These are phyloP conservation scores for Characodon lateralis DNA, from an alignment of 2,797 vertebrate genomes.

Conservation along the genomic window DNA sequence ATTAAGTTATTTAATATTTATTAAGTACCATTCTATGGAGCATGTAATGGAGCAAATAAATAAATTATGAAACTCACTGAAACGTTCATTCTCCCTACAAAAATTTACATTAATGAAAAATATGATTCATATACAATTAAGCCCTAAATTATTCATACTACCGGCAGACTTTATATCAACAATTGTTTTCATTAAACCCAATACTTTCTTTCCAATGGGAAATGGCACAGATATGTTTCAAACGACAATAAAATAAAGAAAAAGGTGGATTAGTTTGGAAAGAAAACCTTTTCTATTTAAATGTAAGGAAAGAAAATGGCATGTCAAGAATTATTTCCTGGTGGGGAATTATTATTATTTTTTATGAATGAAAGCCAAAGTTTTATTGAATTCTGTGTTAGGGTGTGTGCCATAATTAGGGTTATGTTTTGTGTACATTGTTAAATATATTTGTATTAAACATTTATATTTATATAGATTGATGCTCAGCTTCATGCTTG, in stretches of 20 bases:
- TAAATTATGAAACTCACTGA: background rate
- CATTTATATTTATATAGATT: background rate
- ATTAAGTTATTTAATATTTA: background rate
- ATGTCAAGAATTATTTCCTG: background rate
- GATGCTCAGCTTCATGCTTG: background rate
- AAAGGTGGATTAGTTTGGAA: background rate
- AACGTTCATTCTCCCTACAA: background rate
- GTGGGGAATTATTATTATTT: too few species aligned
- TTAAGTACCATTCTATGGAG: background rate
- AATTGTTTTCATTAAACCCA: background rate
- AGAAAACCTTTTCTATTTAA: background rate
- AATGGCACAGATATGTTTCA: background rate
- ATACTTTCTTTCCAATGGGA: background rate
- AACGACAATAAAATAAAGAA: background rate
- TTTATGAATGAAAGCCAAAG: too few species aligned
- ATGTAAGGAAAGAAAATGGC: background rate
- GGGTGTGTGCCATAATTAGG: too few species aligned
- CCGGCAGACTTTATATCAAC: background rate
- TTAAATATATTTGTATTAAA: background rate
- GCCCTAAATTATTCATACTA: background rate
- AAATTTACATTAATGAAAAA: background rate
- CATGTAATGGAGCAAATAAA: background rate
- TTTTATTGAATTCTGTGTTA: too few species aligned
- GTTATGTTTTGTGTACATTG: background rate
- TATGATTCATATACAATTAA: background rate